Evolutionary conservation across 2,113 vertebrate genomes (phyloP).

Genomic region (Irena cyanogastra): DNA sequence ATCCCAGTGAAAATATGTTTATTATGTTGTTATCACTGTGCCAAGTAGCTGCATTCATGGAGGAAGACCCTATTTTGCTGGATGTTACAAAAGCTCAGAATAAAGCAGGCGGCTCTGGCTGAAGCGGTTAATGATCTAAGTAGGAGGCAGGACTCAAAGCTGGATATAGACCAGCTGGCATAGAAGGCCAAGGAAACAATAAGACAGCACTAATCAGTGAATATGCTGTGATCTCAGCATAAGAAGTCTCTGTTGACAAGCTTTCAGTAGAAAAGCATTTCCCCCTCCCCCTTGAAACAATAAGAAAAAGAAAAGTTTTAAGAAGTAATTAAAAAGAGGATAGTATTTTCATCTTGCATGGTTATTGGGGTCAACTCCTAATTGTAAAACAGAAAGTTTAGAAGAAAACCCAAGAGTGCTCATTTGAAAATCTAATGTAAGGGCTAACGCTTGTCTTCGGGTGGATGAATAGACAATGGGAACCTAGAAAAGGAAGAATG

Average conservation of each 20-base stretch:
- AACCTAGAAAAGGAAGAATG: neutral
- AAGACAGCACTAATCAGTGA: constrained; percentile 28
- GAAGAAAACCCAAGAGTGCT: neutral
- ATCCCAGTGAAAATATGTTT: neutral
- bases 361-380: neutral
- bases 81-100: neutral
- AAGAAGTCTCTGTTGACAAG: constrained; percentile 33
- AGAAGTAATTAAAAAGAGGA: neutral
- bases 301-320: neutral
- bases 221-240: neutral
- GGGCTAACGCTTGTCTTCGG: neutral
- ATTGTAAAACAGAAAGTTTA: neutral
- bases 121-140: constrained; percentile 38
- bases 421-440: neutral
- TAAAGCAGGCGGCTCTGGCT: neutral
- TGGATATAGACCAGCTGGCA: constrained; percentile 47
- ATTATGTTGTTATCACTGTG: neutral
- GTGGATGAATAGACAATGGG: neutral
- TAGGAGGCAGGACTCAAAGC: constrained; percentile 37
- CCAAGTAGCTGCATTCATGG: neutral
- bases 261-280: neutral
- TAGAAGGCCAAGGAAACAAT: constrained; percentile 33
- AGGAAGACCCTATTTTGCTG: neutral
- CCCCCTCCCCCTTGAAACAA: neutral
- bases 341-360: neutral